These are phyloP conservation scores for Amblyteles armatorius DNA, from an alignment of 2,888 invertebrate species.

Conservation along the genomic window DNA sequence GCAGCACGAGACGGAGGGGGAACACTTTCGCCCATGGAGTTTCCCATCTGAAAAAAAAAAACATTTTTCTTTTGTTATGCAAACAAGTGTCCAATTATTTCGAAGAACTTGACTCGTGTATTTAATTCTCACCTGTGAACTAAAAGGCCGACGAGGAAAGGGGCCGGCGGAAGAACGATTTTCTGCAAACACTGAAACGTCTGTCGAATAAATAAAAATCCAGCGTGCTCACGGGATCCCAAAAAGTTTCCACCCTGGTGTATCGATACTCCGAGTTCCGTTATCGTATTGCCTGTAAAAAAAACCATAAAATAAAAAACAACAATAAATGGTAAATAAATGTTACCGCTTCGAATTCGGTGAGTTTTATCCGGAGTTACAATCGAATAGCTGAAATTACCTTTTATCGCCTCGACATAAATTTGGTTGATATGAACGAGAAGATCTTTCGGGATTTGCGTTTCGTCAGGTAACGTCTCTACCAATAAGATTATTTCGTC, in stretches of 20 bases:
- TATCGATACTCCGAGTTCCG: slow-evolving; percentile 89
- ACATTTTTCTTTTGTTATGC: neutral
- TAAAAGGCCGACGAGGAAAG: slow-evolving; percentile 91
- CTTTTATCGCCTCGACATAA: slow-evolving; percentile 89
- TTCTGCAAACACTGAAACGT: slow-evolving; percentile 93
- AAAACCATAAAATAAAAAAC: slow-evolving; percentile 59
- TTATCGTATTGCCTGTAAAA: slow-evolving; percentile 88
- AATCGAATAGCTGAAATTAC: slow-evolving; percentile 73
- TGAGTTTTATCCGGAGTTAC: neutral
- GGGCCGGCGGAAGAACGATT: slow-evolving; percentile 89
- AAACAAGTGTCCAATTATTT: neutral
- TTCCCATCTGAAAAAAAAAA: slow-evolving; percentile 87
- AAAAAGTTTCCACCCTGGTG: slow-evolving; percentile 88
- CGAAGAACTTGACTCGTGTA: neutral
- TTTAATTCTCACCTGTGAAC: slow-evolving; percentile 87
- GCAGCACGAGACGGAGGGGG: slow-evolving; percentile 90
- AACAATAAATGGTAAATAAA: neutral
- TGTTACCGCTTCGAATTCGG: neutral
- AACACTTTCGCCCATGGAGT: slow-evolving; percentile 94
- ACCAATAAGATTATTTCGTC: slow-evolving; percentile 92
- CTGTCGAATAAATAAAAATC: slow-evolving; percentile 92
- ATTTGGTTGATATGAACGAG: slow-evolving; percentile 91
- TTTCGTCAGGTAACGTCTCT: slow-evolving; percentile 88
- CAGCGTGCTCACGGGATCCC: slow-evolving; percentile 91
- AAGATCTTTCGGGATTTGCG: slow-evolving; percentile 89